These are phyloP conservation scores for Anarhynchus alexandrinus DNA, from an alignment of 2,113 vertebrate species.

Conservation along the genomic window DNA sequence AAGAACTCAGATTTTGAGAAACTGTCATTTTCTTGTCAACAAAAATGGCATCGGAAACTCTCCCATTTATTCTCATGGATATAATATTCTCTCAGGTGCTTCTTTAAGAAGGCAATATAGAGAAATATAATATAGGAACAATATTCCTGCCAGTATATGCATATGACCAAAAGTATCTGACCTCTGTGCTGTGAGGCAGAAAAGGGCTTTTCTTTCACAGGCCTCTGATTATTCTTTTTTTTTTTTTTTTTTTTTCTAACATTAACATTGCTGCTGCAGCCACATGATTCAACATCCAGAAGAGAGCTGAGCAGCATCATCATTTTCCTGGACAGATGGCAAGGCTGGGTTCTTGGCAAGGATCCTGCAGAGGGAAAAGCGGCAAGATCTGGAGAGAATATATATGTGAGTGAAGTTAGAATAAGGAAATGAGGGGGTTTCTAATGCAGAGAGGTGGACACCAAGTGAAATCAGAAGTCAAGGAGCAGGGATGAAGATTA, in stretches of 20 bases:
- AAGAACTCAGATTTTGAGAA: not conserved
- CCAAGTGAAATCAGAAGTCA: not conserved
- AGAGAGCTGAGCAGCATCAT: constrained; percentile 19
- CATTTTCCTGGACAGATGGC: constrained; percentile 38
- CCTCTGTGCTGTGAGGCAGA: not conserved
- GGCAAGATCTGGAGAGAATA: not conserved
- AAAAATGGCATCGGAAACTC: not conserved
- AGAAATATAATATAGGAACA: not conserved
- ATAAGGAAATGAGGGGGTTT: not conserved
- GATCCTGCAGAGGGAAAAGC: not conserved
- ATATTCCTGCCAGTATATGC: not conserved
- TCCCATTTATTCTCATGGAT: not conserved
- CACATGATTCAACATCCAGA: not conserved
- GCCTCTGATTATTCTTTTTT: not conserved
- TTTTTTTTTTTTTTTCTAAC: not conserved
- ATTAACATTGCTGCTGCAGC: not conserved
- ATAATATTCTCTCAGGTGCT: not conserved
- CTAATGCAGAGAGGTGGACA: not conserved
- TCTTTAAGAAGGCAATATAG: not conserved
- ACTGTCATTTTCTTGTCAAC: not conserved
- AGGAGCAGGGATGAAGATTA: not conserved
- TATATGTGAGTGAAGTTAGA: not conserved
- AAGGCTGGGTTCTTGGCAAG: constrained; percentile 31
- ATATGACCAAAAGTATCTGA: not conserved
- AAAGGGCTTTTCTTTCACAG: not conserved